Percentiles rank a stretch among this genome's conserved stretches.
These are phyloP conservation scores for Cheilosia vernalis DNA, from an alignment of 2,888 invertebrate genomes.

Conservation along the genomic window DNA sequence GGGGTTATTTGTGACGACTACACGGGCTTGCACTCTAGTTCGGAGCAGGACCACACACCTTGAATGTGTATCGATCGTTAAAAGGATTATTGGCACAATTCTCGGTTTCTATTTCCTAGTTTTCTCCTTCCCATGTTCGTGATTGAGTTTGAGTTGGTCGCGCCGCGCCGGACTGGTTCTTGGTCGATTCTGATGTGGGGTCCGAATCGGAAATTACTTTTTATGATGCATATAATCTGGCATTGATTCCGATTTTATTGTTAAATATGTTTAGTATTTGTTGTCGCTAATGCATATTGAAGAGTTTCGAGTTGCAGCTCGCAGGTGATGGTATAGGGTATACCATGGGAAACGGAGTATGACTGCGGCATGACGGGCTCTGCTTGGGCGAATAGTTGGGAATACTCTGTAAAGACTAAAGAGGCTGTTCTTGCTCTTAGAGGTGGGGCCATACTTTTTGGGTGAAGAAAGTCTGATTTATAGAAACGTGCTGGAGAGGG, in stretches of 20 bases:
- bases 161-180: constrained; percentile 24
- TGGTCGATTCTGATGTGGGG: constrained; percentile 51
- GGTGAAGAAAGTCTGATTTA: constrained; percentile 28
- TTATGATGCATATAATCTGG: constrained; percentile 71
- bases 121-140: constrained; percentile 22
- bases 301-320: constrained; percentile 3
- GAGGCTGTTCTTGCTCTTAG: no score
- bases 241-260: constrained; percentile 68
- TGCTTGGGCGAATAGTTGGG: neutral
- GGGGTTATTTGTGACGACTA: constrained; percentile 69
- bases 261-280: constrained; percentile 64
- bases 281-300: constrained; percentile 40
- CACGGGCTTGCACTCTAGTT: constrained; percentile 69
- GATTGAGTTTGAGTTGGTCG: constrained; percentile 19
- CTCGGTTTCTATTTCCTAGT: constrained; percentile 63
- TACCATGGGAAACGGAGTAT: constrained; percentile 40
- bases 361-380: neutral
- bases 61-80: constrained; percentile 73
- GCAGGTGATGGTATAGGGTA: constrained; percentile 1
- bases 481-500: constrained; percentile 3
- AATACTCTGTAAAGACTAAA: neutral
- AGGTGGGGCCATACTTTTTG: neutral
- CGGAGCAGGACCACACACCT: constrained; percentile 64
- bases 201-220: constrained; percentile 58
- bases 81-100: constrained; percentile 75